Evolutionary conservation across 2,888 invertebrate genomes (phyloP), one percentile per base, ranked within the genome.

Genomic region (Copidosoma aretas): DNA sequence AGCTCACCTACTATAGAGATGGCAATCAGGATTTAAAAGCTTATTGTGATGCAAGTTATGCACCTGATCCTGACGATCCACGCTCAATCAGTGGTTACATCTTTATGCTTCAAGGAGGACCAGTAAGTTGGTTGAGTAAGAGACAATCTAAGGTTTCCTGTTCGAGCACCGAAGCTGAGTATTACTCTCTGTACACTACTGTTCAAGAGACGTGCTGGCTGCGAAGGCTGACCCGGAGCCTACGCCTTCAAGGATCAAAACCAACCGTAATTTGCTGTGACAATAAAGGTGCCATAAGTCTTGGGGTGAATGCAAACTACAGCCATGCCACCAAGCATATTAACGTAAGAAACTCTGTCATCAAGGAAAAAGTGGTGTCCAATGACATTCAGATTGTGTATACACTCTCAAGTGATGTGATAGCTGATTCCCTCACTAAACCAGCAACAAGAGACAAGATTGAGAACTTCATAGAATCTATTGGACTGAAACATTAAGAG

Each of bases 81-180:
- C 71, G 64, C 19, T 72, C 73, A 10, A 72, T 72, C 10, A 57
- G 68, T 10, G 73, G 72, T n/a, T 71, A 69, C 22, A 22, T 73
- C 49, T 73, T 73, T 1, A 65, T 67, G n/a, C 21, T 74, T 21
- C 73, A 54, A 56, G 68, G 72, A n/a, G 73, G 74, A 53, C 43
- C 54, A 51, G 60, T 74, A 25, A 57, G 64, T 57, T 76, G 74
- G 75, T 73, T 67, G 58, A 73, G 67, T 57, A 72, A 72, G 22
- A 70, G 73, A 62, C 75, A 75, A 67, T 53, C 66, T 4, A 64
- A 58, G 58, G 57, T 74, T 22, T 60, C 74, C 10, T 56, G 61
- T 10, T 74, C 75, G 1, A 71, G 70, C 19, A 72, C 73, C n/a
- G 70, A 73, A 51, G 73, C 73, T 5, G 73, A 74, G 21, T 76